Percentiles rank a stretch among this genome's conserved stretches.
phyloP scores from a whole-genome alignment of 2,113 vertebrate species.

The Prochilodus magdalenae region DNA sequence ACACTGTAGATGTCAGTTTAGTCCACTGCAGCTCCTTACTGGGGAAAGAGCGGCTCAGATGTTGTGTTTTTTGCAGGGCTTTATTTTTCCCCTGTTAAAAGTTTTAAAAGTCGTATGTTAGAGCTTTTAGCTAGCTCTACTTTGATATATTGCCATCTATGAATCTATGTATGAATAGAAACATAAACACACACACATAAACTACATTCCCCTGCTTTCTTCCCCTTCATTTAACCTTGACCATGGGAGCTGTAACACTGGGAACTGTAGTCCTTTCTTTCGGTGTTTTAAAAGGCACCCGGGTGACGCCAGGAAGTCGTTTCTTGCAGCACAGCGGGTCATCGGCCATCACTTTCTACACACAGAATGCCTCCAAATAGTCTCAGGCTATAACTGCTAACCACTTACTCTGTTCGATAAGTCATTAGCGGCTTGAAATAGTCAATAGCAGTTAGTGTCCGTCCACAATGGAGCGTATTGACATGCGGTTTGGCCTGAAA shows the following conservation, averaged over 20 bases:
- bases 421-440: conserved; percentile 21
- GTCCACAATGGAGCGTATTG: background rate
- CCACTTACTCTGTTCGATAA: conserved; percentile 15
- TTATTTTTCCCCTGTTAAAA: too few species aligned
- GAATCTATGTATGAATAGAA: conserved; percentile 23
- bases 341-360: conserved; percentile 20
- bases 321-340: conserved; percentile 15
- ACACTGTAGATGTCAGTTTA: too few species aligned
- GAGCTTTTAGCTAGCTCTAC: background rate
- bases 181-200: background rate
- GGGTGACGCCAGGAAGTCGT: conserved; percentile 25
- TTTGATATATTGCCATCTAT: background rate
- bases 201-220: conserved; percentile 8
- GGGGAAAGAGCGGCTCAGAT: too few species aligned
- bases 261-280: conserved; percentile 45
- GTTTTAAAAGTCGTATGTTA: too few species aligned
- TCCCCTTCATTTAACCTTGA: conserved; percentile 26
- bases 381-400: conserved; percentile 11
- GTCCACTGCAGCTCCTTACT: too few species aligned
- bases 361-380: background rate
- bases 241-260: conserved; percentile 44
- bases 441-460: conserved; percentile 8
- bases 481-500: background rate
- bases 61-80: too few species aligned
- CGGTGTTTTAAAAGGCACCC: conserved; percentile 25